These are phyloP conservation scores for Acleris cristana DNA, from an alignment of 2,888 invertebrate genomes.

Conservation along the genomic window DNA sequence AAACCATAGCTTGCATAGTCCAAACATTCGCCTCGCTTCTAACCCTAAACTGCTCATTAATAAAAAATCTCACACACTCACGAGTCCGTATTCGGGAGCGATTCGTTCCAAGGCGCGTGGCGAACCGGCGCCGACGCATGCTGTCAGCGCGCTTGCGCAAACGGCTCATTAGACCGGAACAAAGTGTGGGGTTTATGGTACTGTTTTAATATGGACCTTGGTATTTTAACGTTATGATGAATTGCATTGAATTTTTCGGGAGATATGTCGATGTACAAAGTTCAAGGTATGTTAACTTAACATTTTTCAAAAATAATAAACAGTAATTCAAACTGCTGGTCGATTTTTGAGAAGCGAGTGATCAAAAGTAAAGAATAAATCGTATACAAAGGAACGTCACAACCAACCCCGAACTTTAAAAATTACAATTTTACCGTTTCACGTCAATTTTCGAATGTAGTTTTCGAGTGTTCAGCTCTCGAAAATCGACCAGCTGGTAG, in stretches of 20 bases:
- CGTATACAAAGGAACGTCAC: too few relatives aligned
- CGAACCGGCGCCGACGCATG: slow-evolving; percentile 68
- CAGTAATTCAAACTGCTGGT: too few relatives aligned
- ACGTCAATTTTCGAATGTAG: too few relatives aligned
- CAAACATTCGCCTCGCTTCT: not conserved
- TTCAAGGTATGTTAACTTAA: not conserved
- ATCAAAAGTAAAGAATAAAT: too few relatives aligned
- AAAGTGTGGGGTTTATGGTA: slow-evolving; percentile 55
- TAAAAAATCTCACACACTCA: slow-evolving; percentile 61
- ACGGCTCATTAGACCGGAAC: slow-evolving; percentile 76
- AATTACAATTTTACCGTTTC: too few relatives aligned
- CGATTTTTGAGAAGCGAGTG: too few relatives aligned
- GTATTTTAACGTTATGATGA: slow-evolving; percentile 7
- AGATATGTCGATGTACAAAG: not conserved
- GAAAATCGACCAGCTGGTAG: too few relatives aligned
- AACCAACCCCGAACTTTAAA: too few relatives aligned
- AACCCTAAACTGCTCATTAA: slow-evolving; percentile 31
- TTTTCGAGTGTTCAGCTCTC: too few relatives aligned
- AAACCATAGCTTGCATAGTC: not conserved
- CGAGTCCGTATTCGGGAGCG: slow-evolving; percentile 69
- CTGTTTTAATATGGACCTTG: slow-evolving; percentile 47
- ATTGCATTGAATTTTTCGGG: not conserved
- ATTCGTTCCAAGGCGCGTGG: slow-evolving; percentile 73
- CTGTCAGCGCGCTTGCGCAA: slow-evolving; percentile 71
- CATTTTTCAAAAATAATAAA: too few relatives aligned